phyloP scores from a whole-genome alignment of 1,140 invertebrate species.

The Parasteatoda tepidariorum region DNA sequence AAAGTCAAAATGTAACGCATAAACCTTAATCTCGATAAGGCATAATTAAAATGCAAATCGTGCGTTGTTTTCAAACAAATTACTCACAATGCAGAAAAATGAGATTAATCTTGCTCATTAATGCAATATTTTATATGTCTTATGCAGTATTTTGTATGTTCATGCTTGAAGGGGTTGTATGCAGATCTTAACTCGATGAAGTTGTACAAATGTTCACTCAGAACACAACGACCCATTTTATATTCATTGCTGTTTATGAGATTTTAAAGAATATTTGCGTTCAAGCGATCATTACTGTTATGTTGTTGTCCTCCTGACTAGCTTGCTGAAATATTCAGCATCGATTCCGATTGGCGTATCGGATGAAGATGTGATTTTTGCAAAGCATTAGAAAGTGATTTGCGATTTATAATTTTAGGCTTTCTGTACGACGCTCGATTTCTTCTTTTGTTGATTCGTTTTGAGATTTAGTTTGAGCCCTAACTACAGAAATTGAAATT shows the following conservation, averaged over 20 bases:
- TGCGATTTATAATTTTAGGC: slow-evolving; percentile 40
- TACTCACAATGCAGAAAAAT: not conserved
- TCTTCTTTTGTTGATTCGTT: slow-evolving; percentile 55
- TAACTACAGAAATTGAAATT: slow-evolving; percentile 38
- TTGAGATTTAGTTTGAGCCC: slow-evolving; percentile 9
- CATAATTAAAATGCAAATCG: too few relatives aligned
- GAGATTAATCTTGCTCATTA: not conserved
- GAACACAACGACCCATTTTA: too few relatives aligned
- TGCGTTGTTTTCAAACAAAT: not conserved
- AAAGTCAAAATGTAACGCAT: too few relatives aligned
- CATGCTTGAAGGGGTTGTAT: not conserved
- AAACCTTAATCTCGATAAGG: too few relatives aligned
- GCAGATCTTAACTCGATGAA: not conserved
- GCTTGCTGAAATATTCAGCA: slow-evolving; percentile 43
- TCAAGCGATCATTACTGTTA: slow-evolving; percentile 30
- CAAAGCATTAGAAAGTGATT: slow-evolving; percentile 47
- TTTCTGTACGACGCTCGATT: slow-evolving; percentile 17
- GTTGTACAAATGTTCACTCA: too few relatives aligned
- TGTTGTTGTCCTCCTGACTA: slow-evolving; percentile 25
- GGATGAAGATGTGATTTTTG: slow-evolving; percentile 33
- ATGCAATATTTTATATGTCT: not conserved
- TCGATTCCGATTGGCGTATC: slow-evolving; percentile 39
- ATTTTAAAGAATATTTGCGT: slow-evolving; percentile 35
- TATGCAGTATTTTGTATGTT: not conserved
- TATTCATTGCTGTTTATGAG: slow-evolving; percentile 48